These are phyloP conservation scores for Myrmecophaga tridactyla DNA, from an alignment of 2,113 vertebrate species.

Conservation along the genomic window DNA sequence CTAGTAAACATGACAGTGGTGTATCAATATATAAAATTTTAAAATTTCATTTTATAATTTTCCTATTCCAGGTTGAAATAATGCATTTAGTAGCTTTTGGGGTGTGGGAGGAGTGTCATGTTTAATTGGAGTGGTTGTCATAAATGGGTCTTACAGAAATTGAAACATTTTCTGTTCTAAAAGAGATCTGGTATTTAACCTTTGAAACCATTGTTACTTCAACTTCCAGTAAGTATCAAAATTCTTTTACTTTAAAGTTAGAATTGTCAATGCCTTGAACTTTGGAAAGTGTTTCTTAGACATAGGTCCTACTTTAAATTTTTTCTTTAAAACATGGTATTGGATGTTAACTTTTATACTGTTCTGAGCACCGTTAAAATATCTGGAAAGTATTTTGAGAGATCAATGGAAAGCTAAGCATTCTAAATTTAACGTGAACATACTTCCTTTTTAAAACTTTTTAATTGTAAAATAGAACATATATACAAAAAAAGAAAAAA, in stretches of 20 bases:
- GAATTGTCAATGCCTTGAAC: conserved; percentile 74
- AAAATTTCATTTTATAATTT: conserved; percentile 71
- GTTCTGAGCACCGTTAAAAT: conserved; percentile 80
- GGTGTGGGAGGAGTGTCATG: neutral
- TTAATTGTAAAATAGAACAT: no score
- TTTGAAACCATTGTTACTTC: conserved; percentile 72
- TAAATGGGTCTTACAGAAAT: conserved; percentile 42
- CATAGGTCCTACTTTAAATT: conserved; percentile 75
- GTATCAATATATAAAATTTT: conserved; percentile 36
- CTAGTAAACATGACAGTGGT: conserved; percentile 69
- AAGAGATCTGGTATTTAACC: conserved; percentile 73
- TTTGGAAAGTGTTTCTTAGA: conserved; percentile 70
- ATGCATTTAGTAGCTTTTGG: neutral
- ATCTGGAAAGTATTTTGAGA: conserved; percentile 72
- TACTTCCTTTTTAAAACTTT: no score
- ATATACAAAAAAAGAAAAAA: no score
- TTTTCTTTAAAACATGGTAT: conserved; percentile 77
- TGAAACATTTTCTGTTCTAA: conserved; percentile 63
- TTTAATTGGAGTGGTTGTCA: conserved; percentile 66
- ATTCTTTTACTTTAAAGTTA: conserved; percentile 76
- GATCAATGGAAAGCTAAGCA: conserved; percentile 79
- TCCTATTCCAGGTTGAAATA: conserved; percentile 66
- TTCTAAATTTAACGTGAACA: conserved; percentile 76
- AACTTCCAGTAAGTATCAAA: conserved; percentile 70
- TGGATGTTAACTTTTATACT: conserved; percentile 77